These are phyloP conservation scores for Solenopsis invicta DNA, from an alignment of 1,140 invertebrate species.

Conservation along the genomic window DNA sequence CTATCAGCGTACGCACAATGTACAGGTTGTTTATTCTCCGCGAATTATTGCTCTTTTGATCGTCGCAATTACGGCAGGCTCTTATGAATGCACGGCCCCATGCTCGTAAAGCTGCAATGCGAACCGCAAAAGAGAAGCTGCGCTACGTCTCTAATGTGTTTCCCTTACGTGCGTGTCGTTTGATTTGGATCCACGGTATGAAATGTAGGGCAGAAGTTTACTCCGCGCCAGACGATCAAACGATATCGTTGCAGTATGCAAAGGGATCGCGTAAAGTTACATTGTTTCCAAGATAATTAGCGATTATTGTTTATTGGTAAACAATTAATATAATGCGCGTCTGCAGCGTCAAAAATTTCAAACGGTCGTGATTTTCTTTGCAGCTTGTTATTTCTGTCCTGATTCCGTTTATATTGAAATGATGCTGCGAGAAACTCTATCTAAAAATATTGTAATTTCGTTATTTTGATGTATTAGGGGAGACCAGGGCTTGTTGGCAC, in stretches of 20 bases:
- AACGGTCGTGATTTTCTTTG: background rate
- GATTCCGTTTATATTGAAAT: background rate
- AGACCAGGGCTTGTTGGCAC: too few species aligned
- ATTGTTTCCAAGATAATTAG: background rate
- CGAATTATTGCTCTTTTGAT: slow-evolving; percentile 49
- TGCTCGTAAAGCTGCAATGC: slow-evolving; percentile 7
- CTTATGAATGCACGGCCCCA: background rate
- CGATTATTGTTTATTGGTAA: slow-evolving; percentile 3
- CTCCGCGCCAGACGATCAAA: slow-evolving; percentile 27
- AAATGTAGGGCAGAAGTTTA: slow-evolving; percentile 25
- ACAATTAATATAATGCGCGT: background rate
- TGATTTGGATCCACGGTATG: slow-evolving; percentile 27
- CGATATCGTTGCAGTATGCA: background rate
- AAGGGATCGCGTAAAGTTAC: background rate
- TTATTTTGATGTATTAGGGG: background rate
- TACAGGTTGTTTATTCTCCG: slow-evolving; percentile 23
- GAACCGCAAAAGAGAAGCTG: background rate
- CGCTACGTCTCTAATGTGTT: slow-evolving; percentile 27
- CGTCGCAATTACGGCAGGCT: slow-evolving; percentile 8
- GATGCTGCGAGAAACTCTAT: background rate
- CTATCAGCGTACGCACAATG: background rate
- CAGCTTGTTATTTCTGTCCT: background rate
- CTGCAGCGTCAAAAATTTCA: background rate
- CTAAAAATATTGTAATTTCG: background rate
- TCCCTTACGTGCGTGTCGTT: slow-evolving; percentile 27